Base-by-base conservation (phyloP, 2,888 invertebrate genomes). In the Drosophila trichaetosa region DNA sequence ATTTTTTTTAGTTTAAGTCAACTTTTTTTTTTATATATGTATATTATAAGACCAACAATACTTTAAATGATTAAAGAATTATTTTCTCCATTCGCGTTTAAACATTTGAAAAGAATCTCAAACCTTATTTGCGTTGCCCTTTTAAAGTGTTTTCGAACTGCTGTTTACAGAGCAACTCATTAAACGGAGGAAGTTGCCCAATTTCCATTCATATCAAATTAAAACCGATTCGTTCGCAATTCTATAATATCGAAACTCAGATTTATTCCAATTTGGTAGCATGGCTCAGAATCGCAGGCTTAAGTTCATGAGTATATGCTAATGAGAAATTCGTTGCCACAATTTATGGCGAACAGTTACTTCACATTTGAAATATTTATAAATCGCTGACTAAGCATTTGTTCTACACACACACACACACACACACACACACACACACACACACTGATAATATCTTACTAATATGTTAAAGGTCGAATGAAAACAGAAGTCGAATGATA, bases 131-230 rank as follows among this genome's bases (percentile, higher is more conserved):
- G 18, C 27, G 27, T 38, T 52, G 24, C n/a, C 60, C 52, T 56
- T 75, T 46, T 59, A 48, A 27, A 51, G 54, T 33, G n/a, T 10
- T 5, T 27, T 7, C 16, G 27, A 36, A 18, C 16, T 36, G 21
- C 57, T 34, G 46, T 33, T 62, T 69, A 46, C 8, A 2, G 11
- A n/a, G 24, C 2, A 38, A 40, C 33, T 57, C 7, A 27, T 49
- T 69, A 48, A 33, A 31, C 21, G 21, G 11, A 48, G 54, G 36
- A 77, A 59, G 29, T 34, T 46, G 61, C 8, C 51, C 48, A 42
- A 67, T 68, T 72, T 51, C 29, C 33, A 58, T 68, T 21, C 21
- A 54, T 49, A 53, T 40, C 21, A 29, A 27, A 62, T 68, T 54
- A 8, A n/a, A 5, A 29, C 52, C 7, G 40, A 49, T 68, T 60